phyloP scores from a whole-genome alignment of 1,140 invertebrate genomes.

The Phymorhynchus buccinoides region DNA sequence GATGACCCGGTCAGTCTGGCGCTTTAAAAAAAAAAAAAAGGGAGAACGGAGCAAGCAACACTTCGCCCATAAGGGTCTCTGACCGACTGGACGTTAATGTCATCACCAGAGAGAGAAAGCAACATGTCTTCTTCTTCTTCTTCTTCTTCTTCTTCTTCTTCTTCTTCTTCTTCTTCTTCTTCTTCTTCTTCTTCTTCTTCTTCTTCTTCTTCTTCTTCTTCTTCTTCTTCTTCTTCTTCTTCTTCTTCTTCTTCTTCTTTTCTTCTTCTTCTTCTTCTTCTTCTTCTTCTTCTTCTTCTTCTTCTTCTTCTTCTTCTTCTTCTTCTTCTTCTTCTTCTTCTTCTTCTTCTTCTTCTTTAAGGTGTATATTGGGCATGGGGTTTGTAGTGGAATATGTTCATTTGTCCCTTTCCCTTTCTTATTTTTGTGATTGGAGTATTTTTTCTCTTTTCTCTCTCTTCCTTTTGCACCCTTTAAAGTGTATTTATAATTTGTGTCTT shows the following conservation, averaged over 20 bases:
- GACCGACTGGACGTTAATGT: too few species aligned
- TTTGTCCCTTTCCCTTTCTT: not conserved
- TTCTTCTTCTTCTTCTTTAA: slow-evolving; percentile 25
- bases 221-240: not conserved
- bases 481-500: not conserved
- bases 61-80: too few species aligned
- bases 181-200: not conserved
- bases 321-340: slow-evolving; percentile 24
- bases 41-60: too few species aligned
- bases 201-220: not conserved
- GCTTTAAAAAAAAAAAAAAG: too few species aligned
- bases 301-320: not conserved
- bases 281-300: not conserved
- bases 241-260: not conserved
- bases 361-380: not conserved
- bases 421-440: not conserved
- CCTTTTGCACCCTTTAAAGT: not conserved
- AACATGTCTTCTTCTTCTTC: not conserved
- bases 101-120: too few species aligned
- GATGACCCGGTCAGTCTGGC: not conserved
- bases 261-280: not conserved
- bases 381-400: too few species aligned
- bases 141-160: not conserved
- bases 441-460: slow-evolving; percentile 24
- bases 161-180: not conserved